Evolutionary conservation across 2,797 vertebrate genomes (phyloP).

Genomic region (Hoplostethus mediterraneus): DNA sequence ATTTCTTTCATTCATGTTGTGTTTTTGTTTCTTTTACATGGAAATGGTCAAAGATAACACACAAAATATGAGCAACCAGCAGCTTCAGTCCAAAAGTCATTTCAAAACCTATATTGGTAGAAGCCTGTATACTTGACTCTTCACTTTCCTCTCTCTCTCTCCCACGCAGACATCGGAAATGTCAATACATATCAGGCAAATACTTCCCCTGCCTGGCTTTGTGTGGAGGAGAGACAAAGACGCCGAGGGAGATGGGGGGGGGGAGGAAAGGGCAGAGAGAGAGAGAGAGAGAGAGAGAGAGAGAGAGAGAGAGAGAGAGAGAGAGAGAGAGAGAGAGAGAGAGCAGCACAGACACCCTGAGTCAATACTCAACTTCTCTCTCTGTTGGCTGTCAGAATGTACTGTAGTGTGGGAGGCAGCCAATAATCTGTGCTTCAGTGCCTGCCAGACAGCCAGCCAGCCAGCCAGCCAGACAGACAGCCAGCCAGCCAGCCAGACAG

Average conservation of each 20-base stretch:
- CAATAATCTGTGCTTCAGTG: conserved; percentile 33
- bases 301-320: conserved; percentile 8
- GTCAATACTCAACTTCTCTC: conserved; percentile 47
- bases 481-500: neutral
- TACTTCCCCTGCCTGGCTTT: conserved; percentile 1
- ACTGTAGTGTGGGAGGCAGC: conserved; percentile 44
- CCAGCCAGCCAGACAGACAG: neutral
- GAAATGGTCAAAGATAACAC: no score
- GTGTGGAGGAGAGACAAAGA: conserved; percentile 17
- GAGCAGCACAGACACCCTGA: conserved; percentile 30
- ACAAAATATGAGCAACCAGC: no score
- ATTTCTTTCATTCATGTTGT: no score
- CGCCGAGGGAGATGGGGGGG: conserved; percentile 8
- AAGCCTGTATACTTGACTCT: neutral
- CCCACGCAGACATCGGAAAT: neutral
- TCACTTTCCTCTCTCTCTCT: neutral
- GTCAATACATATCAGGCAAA: conserved; percentile 12
- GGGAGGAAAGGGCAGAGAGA: conserved; percentile 22
- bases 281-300: conserved; percentile 8
- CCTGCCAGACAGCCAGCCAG: conserved; percentile 33
- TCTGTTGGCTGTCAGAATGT: conserved; percentile 45
- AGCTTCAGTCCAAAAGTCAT: no score
- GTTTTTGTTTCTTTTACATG: no score
- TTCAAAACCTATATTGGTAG: no score
- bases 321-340: conserved; percentile 8